Conservation (phyloP, 2,888 invertebrate species). For the Leptinotarsa tumamoca region DNA sequence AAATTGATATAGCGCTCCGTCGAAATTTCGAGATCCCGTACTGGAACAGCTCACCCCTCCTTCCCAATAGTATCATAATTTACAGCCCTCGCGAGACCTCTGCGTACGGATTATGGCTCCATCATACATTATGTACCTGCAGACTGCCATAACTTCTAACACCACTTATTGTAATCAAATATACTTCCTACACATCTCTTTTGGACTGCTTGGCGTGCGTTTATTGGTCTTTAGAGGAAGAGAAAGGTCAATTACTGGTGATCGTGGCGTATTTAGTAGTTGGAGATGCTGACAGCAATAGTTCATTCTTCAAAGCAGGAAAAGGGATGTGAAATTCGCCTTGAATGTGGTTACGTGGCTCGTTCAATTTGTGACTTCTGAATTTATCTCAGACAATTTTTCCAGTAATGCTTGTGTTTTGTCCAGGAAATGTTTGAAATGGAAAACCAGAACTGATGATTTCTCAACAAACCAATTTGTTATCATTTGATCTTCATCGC, state of each 20-base stretch:
- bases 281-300: no score
- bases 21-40: conserved; percentile 4
- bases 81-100: conserved; percentile 50
- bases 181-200: conserved; percentile 33
- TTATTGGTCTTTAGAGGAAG: background rate
- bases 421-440: no score
- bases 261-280: no score
- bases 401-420: no score
- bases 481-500: no score
- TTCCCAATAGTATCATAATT: conserved; percentile 53
- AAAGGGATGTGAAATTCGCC: no score
- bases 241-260: background rate
- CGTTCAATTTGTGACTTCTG: no score
- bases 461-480: no score
- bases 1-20: conserved; percentile 15
- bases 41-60: conserved; percentile 20
- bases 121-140: conserved; percentile 56
- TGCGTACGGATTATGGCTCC: conserved; percentile 55
- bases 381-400: no score
- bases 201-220: background rate
- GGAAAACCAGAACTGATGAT: no score
- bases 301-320: no score
- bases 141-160: conserved; percentile 54
- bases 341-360: no score
- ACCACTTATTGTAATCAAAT: conserved; percentile 57